These are phyloP conservation scores for Dynastes grantii DNA, from an alignment of 2,888 invertebrate genomes.

Conservation along the genomic window DNA sequence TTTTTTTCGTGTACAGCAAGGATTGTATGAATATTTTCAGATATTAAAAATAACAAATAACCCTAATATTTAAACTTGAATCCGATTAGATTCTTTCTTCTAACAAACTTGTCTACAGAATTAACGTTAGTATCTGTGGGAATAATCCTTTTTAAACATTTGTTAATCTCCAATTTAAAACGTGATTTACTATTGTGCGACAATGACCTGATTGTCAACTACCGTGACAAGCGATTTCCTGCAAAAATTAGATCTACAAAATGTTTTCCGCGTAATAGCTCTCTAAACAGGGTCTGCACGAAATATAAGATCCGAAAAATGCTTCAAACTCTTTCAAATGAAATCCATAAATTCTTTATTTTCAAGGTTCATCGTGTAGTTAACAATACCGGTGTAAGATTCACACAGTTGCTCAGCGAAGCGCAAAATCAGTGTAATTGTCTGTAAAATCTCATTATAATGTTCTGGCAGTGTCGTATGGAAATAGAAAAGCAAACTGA, in stretches of 20 bases:
- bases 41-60: too few relatives aligned
- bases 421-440: constrained; percentile 25
- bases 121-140: too few relatives aligned
- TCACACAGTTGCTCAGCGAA: constrained; percentile 22
- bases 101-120: too few relatives aligned
- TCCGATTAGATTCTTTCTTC: too few relatives aligned
- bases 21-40: too few relatives aligned
- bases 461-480: background rate
- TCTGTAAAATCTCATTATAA: constrained; percentile 8
- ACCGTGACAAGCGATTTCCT: background rate
- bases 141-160: background rate
- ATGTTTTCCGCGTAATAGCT: background rate
- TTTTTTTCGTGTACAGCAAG: too few relatives aligned
- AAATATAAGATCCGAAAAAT: too few relatives aligned
- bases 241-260: background rate
- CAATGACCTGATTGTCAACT: background rate
- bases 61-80: too few relatives aligned
- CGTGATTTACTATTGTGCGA: background rate
- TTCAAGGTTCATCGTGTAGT: background rate
- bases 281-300: background rate
- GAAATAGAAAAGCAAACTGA: background rate
- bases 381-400: constrained; percentile 11
- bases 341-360: background rate
- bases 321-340: background rate
- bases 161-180: background rate